These are phyloP conservation scores for Rhynchonycteris naso DNA, from an alignment of 2,797 vertebrate species.

Conservation along the genomic window DNA sequence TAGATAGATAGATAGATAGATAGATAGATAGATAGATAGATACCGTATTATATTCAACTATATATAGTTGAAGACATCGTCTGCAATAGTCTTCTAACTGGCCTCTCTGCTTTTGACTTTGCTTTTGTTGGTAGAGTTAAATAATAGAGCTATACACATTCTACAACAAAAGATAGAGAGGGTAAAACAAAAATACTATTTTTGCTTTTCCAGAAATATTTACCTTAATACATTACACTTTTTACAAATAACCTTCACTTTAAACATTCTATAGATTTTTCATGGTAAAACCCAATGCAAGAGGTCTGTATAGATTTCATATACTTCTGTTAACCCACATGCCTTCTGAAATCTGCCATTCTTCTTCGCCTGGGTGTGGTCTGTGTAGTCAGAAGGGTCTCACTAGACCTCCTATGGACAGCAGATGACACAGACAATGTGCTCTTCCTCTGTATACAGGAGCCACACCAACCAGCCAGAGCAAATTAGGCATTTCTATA, in stretches of 20 bases:
- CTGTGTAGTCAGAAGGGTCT: background rate
- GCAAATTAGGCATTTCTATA: background rate
- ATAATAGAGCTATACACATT: background rate
- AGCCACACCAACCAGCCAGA: background rate
- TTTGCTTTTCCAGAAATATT: conserved; percentile 21
- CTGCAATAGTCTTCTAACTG: background rate
- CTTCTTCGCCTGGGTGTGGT: background rate
- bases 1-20: too few relatives aligned
- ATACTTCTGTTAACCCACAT: background rate
- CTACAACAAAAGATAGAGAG: background rate
- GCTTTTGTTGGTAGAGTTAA: background rate
- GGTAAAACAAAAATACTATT: background rate
- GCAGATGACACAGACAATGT: too few relatives aligned
- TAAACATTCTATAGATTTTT: background rate
- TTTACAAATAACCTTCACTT: background rate
- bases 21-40: too few relatives aligned
- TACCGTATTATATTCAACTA: too few relatives aligned
- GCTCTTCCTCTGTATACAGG: background rate
- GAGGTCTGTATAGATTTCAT: background rate
- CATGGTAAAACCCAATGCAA: background rate
- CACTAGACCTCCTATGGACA: accelerated
- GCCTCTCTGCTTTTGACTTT: background rate
- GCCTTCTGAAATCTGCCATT: background rate
- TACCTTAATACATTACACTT: background rate
- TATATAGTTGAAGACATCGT: background rate